phyloP scores from a whole-genome alignment of 1,140 invertebrate genomes.

The Goniozus legneri region DNA sequence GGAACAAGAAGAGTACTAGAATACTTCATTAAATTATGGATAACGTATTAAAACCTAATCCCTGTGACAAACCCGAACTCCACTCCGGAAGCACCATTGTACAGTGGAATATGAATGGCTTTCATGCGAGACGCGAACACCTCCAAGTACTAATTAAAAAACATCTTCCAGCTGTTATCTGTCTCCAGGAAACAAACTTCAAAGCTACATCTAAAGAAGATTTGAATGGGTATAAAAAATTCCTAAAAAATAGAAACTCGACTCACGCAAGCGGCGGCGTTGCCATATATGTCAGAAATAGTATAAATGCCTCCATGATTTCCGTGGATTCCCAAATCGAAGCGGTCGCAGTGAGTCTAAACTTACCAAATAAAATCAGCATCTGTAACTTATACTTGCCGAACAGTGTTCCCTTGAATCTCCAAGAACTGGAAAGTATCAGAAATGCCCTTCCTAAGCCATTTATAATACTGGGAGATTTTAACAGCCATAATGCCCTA shows the following conservation, averaged over 20 bases:
- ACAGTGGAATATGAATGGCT: too few species aligned
- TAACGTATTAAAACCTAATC: too few species aligned
- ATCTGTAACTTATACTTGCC: slow-evolving; percentile 16
- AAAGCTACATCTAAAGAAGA: background rate
- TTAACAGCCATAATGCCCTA: slow-evolving; percentile 31
- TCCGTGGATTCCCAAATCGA: slow-evolving; percentile 21
- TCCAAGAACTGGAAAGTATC: slow-evolving; percentile 20
- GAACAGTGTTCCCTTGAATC: slow-evolving; percentile 14
- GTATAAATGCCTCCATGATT: slow-evolving; percentile 4
- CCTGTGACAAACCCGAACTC: too few species aligned
- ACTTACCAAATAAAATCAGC: slow-evolving; percentile 14
- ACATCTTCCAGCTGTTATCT: too few species aligned
- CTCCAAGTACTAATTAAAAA: too few species aligned
- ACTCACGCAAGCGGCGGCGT: background rate
- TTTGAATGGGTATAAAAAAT: background rate
- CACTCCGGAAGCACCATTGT: too few species aligned
- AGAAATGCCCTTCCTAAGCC: slow-evolving; percentile 26
- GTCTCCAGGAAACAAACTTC: background rate
- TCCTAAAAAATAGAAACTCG: background rate
- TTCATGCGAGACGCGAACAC: too few species aligned
- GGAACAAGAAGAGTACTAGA: too few species aligned
- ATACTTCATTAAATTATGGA: too few species aligned
- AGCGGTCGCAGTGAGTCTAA: slow-evolving; percentile 16
- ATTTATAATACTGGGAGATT: slow-evolving; percentile 31
- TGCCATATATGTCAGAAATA: background rate